Percentiles rank a stretch among this genome's conserved stretches.
phyloP scores from a whole-genome alignment of 2,113 vertebrate species.

The Bujurquina vittata region DNA sequence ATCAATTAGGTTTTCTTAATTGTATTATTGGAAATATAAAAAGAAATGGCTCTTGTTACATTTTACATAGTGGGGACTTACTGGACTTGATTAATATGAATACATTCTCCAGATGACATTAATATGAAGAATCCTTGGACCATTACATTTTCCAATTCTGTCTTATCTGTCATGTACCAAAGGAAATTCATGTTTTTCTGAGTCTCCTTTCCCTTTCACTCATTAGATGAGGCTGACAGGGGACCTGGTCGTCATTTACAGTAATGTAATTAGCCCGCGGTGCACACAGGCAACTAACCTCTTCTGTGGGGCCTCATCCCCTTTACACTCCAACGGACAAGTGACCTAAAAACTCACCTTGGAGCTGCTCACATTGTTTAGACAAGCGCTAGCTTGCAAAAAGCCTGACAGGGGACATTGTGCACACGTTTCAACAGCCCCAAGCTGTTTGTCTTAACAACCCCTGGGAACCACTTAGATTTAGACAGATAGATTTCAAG shows the following conservation, averaged over 20 bases:
- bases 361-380: constrained; percentile 67
- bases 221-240: constrained; percentile 22
- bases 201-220: not conserved
- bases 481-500: constrained; percentile 33
- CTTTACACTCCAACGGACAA: constrained; percentile 67
- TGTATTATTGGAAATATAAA: constrained; percentile 4
- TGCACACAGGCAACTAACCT: constrained; percentile 53
- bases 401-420: constrained; percentile 48
- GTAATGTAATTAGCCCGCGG: constrained; percentile 56
- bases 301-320: constrained; percentile 53
- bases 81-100: not conserved
- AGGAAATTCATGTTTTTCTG: not conserved
- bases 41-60: not conserved
- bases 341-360: constrained; percentile 76
- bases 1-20: not conserved
- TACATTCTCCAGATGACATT: not conserved
- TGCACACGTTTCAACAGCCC: constrained; percentile 49
- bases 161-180: not conserved
- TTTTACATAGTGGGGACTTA: not conserved
- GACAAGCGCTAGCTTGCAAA: constrained; percentile 56
- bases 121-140: not conserved
- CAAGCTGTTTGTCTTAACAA: constrained; percentile 54
- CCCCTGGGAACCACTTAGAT: constrained; percentile 39
- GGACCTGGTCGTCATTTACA: constrained; percentile 59
- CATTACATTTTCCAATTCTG: not conserved